Percentiles rank a stretch among this genome's conserved stretches.
These are phyloP conservation scores for Parambassis ranga DNA, from an alignment of 2,797 vertebrate genomes.

Conservation along the genomic window DNA sequence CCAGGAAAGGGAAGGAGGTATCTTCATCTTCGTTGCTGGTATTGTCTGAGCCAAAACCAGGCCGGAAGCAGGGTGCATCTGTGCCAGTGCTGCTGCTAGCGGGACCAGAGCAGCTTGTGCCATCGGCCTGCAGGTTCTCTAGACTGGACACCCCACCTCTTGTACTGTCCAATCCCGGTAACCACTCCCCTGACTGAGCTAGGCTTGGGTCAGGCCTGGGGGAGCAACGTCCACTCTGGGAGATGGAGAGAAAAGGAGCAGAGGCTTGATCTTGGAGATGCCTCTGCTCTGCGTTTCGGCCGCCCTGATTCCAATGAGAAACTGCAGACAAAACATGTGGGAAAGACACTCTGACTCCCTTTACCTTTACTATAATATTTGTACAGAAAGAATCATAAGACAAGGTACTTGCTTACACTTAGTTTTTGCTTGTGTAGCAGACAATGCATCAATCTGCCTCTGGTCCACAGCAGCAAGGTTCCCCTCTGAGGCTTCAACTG, in stretches of 20 bases:
- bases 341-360: no score
- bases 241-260: slow-evolving; percentile 64
- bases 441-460: slow-evolving; percentile 29
- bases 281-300: slow-evolving; percentile 41
- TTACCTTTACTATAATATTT: no score
- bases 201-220: slow-evolving; percentile 59
- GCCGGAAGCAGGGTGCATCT: slow-evolving; percentile 50
- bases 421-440: slow-evolving; percentile 52
- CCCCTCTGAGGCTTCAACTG: slow-evolving; percentile 44
- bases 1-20: slow-evolving; percentile 62
- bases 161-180: slow-evolving; percentile 45
- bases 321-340: slow-evolving; percentile 57
- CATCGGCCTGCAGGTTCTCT: slow-evolving; percentile 57
- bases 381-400: no score
- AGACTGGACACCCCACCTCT: slow-evolving; percentile 36
- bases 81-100: slow-evolving; percentile 28
- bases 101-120: slow-evolving; percentile 50
- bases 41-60: slow-evolving; percentile 60
- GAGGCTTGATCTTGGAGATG: slow-evolving; percentile 53
- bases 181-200: slow-evolving; percentile 62
- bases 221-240: slow-evolving; percentile 65
- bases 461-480: slow-evolving; percentile 36
- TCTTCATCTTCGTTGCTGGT: slow-evolving; percentile 61
- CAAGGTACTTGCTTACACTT: slow-evolving; percentile 52
- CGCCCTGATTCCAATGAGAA: slow-evolving; percentile 60